Percentiles rank a stretch among this genome's conserved stretches.
Evolutionary conservation across 1,140 invertebrate genomes (phyloP).

Genomic region (Phortica variegata): DNA sequence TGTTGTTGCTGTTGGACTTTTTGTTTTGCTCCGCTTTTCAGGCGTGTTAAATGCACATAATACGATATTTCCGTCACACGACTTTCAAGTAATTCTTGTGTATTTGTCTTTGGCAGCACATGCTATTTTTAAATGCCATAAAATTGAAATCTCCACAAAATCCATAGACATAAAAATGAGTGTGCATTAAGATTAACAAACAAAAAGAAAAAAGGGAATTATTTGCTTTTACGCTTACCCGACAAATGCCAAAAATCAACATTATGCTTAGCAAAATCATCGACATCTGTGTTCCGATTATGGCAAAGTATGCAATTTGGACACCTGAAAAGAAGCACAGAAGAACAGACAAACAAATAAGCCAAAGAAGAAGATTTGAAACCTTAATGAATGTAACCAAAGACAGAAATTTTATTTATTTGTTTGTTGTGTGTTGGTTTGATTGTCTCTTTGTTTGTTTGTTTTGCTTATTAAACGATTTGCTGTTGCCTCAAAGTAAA

Average conservation of each 20-base stretch:
- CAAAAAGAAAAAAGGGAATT: constrained; percentile 11
- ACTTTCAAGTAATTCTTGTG: constrained; percentile 23
- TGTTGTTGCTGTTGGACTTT: too few relatives aligned
- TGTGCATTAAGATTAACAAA: background rate
- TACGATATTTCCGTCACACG: constrained; percentile 40
- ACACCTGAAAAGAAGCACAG: constrained; percentile 62
- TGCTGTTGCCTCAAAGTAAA: too few relatives aligned
- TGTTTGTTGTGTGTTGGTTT: too few relatives aligned
- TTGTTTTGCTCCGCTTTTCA: constrained; percentile 27
- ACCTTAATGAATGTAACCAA: background rate
- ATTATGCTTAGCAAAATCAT: constrained; percentile 69
- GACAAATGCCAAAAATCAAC: constrained; percentile 69
- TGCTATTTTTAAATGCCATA: constrained; percentile 19
- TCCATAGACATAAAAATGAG: constrained; percentile 10
- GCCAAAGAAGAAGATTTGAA: background rate
- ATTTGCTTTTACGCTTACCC: too few relatives aligned
- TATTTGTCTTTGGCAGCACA: background rate
- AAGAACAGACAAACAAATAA: constrained; percentile 1
- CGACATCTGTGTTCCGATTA: constrained; percentile 72
- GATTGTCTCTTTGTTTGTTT: too few relatives aligned
- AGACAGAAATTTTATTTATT: too few relatives aligned
- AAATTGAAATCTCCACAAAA: constrained; percentile 26
- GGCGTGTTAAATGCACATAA: constrained; percentile 32
- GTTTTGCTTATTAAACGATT: too few relatives aligned
- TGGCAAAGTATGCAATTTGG: constrained; percentile 73